Base-by-base conservation (phyloP, 1,140 invertebrate species). In the Meteorus sp. region DNA sequence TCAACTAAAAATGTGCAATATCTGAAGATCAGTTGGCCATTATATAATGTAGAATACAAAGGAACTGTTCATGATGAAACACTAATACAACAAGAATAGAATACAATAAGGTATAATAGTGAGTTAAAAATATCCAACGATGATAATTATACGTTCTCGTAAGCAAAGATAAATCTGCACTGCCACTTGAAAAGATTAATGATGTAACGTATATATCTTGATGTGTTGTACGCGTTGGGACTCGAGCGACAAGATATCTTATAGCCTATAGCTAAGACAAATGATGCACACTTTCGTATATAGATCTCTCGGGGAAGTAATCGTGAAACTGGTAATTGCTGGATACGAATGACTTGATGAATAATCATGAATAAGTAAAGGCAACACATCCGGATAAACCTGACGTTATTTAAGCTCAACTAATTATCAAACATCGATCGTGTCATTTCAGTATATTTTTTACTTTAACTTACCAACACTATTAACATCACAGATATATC, bases 341-440 rank as follows among this genome's bases (percentile, higher is more conserved):
- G 31, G 33, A 23, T 47, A 29, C 45, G 54, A 72, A 71, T 68
- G 64, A 70, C 64, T 70, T 56, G 64, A 68, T 72, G 66, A 71
- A 72, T 72, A 71, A 61, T 72, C 62, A 68, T 67, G 63, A 62
- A 65, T 57, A 50, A 64, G 70, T 66, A 66, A 65, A 63, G 48
- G 19, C 35, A 19, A 9, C 11, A 37, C 17, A 44, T 50, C 2
- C 6, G 17, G 17, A 27, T 53, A 31, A 37, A 51, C 19, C 44
- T 17, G 22, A 9, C 4, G 39, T 31, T n/a, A 23, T 52, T 62
- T 5, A 50, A 58, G 62, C 62, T 57, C 17, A 60, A 63, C 60
- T 59, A 59, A 59, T 62, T 62, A 55, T 39, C 33, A 35, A 37
- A 55, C 48, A 56, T 61, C 54, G 53, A 52, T 60, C 35, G 35